A percentile compares a stretch with the other conserved stretches of the same genome.
These are phyloP conservation scores for Cephalotes varians DNA, from an alignment of 2,888 invertebrate genomes.

Conservation along the genomic window DNA sequence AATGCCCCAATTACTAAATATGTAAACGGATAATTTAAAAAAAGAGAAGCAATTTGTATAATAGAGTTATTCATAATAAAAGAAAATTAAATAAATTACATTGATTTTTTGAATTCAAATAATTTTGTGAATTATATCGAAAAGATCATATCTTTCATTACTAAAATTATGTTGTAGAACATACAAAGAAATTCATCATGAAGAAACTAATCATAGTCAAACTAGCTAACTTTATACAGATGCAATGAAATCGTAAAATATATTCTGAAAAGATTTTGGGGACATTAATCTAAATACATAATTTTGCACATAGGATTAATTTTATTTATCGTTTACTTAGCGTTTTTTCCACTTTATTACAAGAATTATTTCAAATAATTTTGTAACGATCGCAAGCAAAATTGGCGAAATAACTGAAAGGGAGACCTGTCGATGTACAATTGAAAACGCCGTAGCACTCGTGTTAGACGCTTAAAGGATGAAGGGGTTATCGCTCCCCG, in stretches of 20 bases:
- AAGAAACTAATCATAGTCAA: not conserved
- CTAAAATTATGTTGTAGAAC: not conserved
- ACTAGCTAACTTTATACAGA: not conserved
- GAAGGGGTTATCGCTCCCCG: conserved; percentile 61
- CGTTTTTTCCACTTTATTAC: conserved; percentile 1
- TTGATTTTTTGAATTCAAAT: not conserved
- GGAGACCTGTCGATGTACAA: conserved; percentile 32
- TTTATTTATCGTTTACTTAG: not conserved
- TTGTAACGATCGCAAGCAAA: conserved; percentile 24
- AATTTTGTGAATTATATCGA: not conserved
- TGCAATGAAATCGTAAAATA: not conserved
- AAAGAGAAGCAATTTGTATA: not conserved
- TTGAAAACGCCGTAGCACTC: conserved; percentile 47
- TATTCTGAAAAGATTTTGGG: not conserved
- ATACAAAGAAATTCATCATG: not conserved
- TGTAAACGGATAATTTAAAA: not conserved
- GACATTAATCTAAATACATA: not conserved
- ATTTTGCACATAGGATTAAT: not conserved
- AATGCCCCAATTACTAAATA: not conserved
- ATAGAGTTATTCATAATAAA: not conserved
- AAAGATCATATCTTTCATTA: not conserved
- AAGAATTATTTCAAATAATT: conserved; percentile 25
- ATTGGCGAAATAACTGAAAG: conserved; percentile 46
- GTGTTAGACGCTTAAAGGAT: conserved; percentile 69
- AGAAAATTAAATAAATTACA: not conserved